Evolutionary conservation across 2,888 invertebrate genomes (phyloP).

Genomic region (Hydriomena furcata): DNA sequence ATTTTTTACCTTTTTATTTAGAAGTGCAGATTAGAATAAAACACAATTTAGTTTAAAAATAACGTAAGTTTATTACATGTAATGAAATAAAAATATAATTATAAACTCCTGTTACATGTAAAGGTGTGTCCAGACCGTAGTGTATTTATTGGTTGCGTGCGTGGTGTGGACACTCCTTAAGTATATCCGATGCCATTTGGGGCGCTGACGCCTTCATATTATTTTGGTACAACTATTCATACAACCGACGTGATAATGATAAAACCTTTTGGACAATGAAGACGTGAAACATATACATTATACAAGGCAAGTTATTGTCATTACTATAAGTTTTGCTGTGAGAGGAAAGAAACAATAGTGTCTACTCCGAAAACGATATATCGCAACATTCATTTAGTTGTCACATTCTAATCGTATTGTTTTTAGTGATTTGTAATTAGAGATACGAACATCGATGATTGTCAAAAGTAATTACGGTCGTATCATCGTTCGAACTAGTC

Average conservation of each 20-base stretch:
- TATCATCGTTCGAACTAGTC: no score
- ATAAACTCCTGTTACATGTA: slow-evolving; percentile 73
- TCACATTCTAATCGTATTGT: no score
- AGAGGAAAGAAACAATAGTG: no score
- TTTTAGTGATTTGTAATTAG: no score
- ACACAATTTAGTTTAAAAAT: slow-evolving; percentile 76
- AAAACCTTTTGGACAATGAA: slow-evolving; percentile 39
- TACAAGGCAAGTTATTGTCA: not conserved
- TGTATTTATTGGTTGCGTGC: slow-evolving; percentile 3
- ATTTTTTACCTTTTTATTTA: no score
- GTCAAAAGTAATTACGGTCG: no score
- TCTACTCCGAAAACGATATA: no score
- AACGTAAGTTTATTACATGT: slow-evolving; percentile 83
- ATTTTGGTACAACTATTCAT: slow-evolving; percentile 46
- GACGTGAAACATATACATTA: slow-evolving; percentile 38
- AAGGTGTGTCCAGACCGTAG: slow-evolving; percentile 16
- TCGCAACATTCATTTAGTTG: no score
- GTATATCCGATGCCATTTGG: slow-evolving; percentile 52
- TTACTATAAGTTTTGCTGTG: no score
- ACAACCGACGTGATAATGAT: slow-evolving; percentile 40
- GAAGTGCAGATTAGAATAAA: slow-evolving; percentile 52
- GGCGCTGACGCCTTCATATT: slow-evolving; percentile 34
- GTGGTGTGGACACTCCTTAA: slow-evolving; percentile 8
- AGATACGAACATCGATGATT: no score
- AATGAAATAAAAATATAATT: slow-evolving; percentile 76